Base-by-base conservation (phyloP, 2,888 invertebrate genomes). In the Pristionchus fissidentatus region DNA sequence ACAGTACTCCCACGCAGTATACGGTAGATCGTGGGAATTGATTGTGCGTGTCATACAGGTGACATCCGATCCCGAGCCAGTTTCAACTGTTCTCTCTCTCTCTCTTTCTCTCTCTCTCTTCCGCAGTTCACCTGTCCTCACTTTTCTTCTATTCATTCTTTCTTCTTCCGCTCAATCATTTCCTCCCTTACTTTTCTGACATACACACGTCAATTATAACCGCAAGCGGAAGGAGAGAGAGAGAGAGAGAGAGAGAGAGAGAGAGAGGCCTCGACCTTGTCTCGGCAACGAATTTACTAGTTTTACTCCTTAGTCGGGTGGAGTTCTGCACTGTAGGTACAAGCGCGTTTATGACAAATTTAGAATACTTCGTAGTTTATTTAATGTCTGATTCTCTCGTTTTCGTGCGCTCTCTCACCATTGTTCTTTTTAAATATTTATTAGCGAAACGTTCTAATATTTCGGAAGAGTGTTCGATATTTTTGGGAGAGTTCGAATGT, bases 221-320 rank as follows among this genome's bases (percentile, higher is more conserved):
- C 22, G 46, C 29, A 19, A 38, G 26, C n/a, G 7, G 75, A 49
- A 49, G 5, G 26, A 49, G 46, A 77, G 75, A n/a, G n/a, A n/a
- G n/a, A n/a, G n/a, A n/a, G n/a, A n/a, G n/a, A n/a, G n/a, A n/a
- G n/a, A n/a, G n/a, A n/a, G n/a, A n/a, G n/a, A n/a, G n/a, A n/a
- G n/a, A n/a, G n/a, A n/a, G n/a, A 32, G 7, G 75, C 3, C 49
- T n/a, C 49, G 46, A 46, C 46, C 46, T 77, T 49, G 49, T 77
- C 49, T 77, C 75, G 70, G 43, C 41, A 70, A n/a, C n/a, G n/a
- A 70, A 70, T 70, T 70, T 41, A 70, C 70, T 70, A 70, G 75
- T 32, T 73, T 32, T 32, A n/a, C 29, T 46, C 46, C 43, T 73
- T 73, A 26, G 19, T 19, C 19, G 26, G 43, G 43, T n/a, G n/a